Evolutionary conservation across 2,113 vertebrate genomes (phyloP).

Genomic region (Chaetodon auriga): DNA sequence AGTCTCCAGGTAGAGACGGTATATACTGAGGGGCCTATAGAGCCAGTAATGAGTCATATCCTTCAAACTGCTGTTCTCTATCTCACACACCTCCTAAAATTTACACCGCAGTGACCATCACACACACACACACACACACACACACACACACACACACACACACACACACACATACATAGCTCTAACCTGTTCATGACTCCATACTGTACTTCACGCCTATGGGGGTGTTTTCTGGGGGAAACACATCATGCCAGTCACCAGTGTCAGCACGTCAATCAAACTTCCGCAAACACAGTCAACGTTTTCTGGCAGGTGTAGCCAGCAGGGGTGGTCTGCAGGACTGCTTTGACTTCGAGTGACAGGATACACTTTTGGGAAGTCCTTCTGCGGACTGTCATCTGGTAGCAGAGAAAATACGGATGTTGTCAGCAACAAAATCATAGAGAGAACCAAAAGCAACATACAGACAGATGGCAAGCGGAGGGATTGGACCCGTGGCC

Average conservation of each 20-base stretch:
- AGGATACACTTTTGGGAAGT: conserved; percentile 23
- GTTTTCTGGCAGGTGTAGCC: conserved; percentile 57
- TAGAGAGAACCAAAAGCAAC: conserved; percentile 1
- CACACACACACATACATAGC: background rate
- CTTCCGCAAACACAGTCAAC: conserved; percentile 38
- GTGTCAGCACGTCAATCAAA: conserved; percentile 55
- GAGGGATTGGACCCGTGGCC: background rate
- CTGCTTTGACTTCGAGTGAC: conserved; percentile 30
- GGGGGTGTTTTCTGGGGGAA: conserved; percentile 60
- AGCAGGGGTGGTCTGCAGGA: conserved; percentile 57
- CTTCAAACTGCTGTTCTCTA: conserved; percentile 56
- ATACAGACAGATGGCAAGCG: background rate
- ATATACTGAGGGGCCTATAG: conserved; percentile 43
- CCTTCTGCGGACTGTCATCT: conserved; percentile 27
- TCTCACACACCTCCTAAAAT: conserved; percentile 76
- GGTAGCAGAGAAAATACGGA: conserved; percentile 15
- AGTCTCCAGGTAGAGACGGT: conserved; percentile 33
- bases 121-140: background rate
- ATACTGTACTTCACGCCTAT: conserved; percentile 68
- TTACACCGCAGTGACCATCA: conserved; percentile 30
- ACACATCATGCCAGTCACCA: conserved; percentile 66
- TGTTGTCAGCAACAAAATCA: conserved; percentile 47
- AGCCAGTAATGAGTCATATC: conserved; percentile 77
- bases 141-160: conserved; percentile 7
- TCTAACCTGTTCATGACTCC: conserved; percentile 68